Evolutionary conservation across 2,113 vertebrate species (phyloP).

Genomic region (Gobiocypris rarus): DNA sequence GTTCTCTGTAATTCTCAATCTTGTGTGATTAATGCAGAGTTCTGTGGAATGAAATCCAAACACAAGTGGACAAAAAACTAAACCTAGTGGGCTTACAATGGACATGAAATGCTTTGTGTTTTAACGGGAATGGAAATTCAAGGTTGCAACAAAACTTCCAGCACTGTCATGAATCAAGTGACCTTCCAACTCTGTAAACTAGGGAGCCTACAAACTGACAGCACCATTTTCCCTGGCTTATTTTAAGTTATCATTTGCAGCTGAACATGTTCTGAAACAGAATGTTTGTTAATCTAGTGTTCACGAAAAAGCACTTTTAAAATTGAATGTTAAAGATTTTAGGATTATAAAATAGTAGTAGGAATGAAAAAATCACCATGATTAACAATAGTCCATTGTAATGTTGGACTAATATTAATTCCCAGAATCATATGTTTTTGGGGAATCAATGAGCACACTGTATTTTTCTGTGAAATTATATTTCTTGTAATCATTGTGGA

Average conservation of each 20-base stretch:
- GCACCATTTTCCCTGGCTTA: neutral
- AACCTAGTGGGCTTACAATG: slow-evolving; percentile 11
- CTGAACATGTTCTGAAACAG: neutral
- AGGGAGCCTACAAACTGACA: neutral
- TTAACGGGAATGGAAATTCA: neutral
- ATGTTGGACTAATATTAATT: neutral
- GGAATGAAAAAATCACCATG: too few relatives aligned
- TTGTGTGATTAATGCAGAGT: slow-evolving; percentile 41
- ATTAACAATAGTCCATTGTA: neutral
- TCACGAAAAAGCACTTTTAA: neutral
- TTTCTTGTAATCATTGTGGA: neutral
- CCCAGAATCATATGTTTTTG: neutral
- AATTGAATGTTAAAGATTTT: neutral
- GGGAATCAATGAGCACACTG: neutral
- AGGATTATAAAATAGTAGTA: too few relatives aligned
- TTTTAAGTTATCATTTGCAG: neutral
- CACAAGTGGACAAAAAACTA: neutral
- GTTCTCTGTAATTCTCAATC: slow-evolving; percentile 32
- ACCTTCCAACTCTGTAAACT: neutral
- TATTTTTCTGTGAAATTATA: neutral
- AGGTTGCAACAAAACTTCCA: neutral
- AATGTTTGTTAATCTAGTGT: neutral
- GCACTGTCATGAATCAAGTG: neutral
- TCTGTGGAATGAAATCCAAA: slow-evolving; percentile 12
- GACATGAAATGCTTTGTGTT: neutral